Evolutionary conservation across 2,888 invertebrate species (phyloP), one percentile per base, ranked within the genome.

Genomic region (Synergus umbraculus): DNA sequence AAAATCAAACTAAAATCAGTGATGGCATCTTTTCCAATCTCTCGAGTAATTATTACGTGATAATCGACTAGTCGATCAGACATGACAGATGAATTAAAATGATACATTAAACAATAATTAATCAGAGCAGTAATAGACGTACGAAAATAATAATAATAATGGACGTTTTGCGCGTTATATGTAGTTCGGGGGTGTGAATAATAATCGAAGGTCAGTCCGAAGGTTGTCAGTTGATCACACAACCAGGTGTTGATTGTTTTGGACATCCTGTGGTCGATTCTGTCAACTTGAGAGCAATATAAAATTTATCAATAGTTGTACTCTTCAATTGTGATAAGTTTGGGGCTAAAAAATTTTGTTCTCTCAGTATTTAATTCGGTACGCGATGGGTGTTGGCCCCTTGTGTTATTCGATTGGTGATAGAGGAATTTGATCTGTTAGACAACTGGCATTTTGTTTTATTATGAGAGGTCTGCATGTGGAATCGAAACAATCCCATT

Each of bases 361-460:
- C 80, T 85, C 81, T 80, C 81, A 83, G 84, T 83, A 82, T 84
- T 83, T 81, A 82, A 84, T 83, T 83, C 79, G 37, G 78, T 81
- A 81, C 82, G 77, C 79, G 78, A 80, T 81, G 85, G 85, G 83
- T 85, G 84, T 81, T 82, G 84, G 79, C 73, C 54, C 76, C 69
- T 79, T 80, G 76, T 22, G 66, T 77, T 77, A 49, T 79, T 29
- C 44, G 58, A 67, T 67, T 12, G 29, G 4, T 37, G 54, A 60
- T 64, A 13, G 60, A 65, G 64, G 9, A n/a, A 37, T 22, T 60
- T 73, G 29, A 63, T 54, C 29, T 64, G 10, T 29, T n/a, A 15
- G 69, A 60, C 77, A 58, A 63, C 67, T 63, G 37, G 22, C 0
- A 37, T 37, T 65, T 76, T 65, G 29, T 54, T 76, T 54, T 43